Evolutionary conservation across 2,113 vertebrate species (phyloP).

Genomic region (Catharus minimus): DNA sequence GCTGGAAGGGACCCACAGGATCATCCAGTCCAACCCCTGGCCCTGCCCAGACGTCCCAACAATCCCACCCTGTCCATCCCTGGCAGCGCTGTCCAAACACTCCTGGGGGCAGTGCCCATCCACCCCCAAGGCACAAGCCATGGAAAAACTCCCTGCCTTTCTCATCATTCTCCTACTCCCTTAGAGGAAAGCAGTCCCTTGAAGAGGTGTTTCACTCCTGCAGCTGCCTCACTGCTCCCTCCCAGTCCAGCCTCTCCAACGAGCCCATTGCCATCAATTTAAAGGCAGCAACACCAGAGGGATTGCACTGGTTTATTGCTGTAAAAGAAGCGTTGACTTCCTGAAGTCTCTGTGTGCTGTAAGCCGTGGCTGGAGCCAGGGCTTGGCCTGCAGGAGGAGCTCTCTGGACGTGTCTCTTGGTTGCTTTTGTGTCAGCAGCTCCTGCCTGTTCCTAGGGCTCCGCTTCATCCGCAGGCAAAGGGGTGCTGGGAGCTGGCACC

Average conservation of each 20-base stretch:
- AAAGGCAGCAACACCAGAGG: not conserved
- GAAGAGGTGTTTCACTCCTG: not conserved
- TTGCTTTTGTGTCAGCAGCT: fast-evolving
- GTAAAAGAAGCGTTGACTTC: fast-evolving
- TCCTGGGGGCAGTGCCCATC: not conserved
- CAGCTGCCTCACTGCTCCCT: not conserved
- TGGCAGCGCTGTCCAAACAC: not conserved
- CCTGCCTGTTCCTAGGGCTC: fast-evolving
- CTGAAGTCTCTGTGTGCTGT: not conserved
- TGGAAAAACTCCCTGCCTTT: not conserved
- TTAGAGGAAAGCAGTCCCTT: not conserved
- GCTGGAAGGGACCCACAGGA: not conserved
- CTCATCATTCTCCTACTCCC: not conserved
- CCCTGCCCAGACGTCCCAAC: not conserved
- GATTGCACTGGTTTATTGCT: not conserved
- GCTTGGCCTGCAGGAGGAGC: not conserved
- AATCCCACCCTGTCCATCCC: not conserved
- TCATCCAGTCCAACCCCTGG: fast-evolving
- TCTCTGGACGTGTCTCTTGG: not conserved
- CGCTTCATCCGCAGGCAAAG: fast-evolving
- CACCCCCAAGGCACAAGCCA: not conserved
- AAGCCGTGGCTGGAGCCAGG: not conserved
- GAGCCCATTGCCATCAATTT: not conserved
- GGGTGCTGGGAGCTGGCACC: fast-evolving
- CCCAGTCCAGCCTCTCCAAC: not conserved